These are phyloP conservation scores for Erpobdella octoculata DNA, from an alignment of 2,888 invertebrate genomes.

Conservation along the genomic window DNA sequence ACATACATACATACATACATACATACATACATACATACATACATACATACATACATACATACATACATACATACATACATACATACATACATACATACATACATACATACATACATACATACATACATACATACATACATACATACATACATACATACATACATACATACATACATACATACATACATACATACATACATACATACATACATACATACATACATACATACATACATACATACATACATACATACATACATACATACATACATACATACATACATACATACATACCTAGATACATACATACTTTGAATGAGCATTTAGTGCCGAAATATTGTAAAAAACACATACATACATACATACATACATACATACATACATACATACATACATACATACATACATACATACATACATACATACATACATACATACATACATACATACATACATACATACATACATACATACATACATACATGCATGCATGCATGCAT, in stretches of 20 bases:
- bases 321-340: too few relatives aligned
- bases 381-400: not conserved
- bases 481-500: not conserved
- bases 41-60: too few relatives aligned
- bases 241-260: not conserved
- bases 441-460: not conserved
- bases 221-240: conserved; percentile 1
- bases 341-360: too few relatives aligned
- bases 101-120: not conserved
- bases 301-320: too few relatives aligned
- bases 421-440: not conserved
- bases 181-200: too few relatives aligned
- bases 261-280: not conserved
- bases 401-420: not conserved
- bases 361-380: not conserved
- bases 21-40: too few relatives aligned
- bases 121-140: not conserved
- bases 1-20: too few relatives aligned
- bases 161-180: too few relatives aligned
- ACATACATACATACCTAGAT: conserved; percentile 1
- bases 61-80: too few relatives aligned
- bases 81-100: too few relatives aligned
- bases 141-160: too few relatives aligned
- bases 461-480: not conserved
- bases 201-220: too few relatives aligned